Percentiles rank a stretch among this genome's conserved stretches.
Conservation (phyloP, 1,140 invertebrate species). For the Lepidostoma basale region DNA sequence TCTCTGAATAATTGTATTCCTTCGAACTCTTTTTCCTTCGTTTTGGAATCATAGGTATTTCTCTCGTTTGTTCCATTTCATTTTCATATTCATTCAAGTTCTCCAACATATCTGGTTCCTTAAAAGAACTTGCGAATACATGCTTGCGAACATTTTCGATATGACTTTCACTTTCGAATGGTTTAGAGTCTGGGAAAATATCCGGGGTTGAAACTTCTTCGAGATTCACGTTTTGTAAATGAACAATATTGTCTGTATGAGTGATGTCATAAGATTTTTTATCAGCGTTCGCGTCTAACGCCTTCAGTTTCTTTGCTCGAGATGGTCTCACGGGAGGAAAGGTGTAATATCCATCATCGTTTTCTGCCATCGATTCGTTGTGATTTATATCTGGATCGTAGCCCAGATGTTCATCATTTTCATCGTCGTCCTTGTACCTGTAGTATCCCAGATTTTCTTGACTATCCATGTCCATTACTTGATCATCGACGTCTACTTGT, state of each 20-base stretch:
- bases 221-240: constrained; percentile 20
- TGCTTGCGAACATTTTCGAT: constrained; percentile 31
- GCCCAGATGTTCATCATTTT: constrained; percentile 20
- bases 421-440: constrained; percentile 38
- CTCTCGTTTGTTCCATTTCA: constrained; percentile 44
- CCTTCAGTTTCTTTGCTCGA: constrained; percentile 58
- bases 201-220: constrained; percentile 28
- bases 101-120: constrained; percentile 43
- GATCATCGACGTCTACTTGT: constrained; percentile 49
- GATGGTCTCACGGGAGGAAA: constrained; percentile 59
- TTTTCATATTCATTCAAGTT: constrained; percentile 46
- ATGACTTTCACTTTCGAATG: constrained; percentile 5
- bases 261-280: constrained; percentile 32
- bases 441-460: constrained; percentile 50
- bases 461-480: constrained; percentile 52
- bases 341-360: constrained; percentile 61
- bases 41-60: constrained; percentile 36
- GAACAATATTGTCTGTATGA: constrained; percentile 37
- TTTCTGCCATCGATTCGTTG: constrained; percentile 55
- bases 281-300: constrained; percentile 34
- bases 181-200: constrained; percentile 35
- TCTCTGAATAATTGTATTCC: constrained; percentile 34
- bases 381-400: constrained; percentile 51
- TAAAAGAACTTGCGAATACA: constrained; percentile 33
- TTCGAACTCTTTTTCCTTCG: constrained; percentile 35